Evolutionary conservation across 2,888 invertebrate genomes (phyloP), one percentile per base, ranked within the genome.

Genomic region (Prosapia bicincta): DNA sequence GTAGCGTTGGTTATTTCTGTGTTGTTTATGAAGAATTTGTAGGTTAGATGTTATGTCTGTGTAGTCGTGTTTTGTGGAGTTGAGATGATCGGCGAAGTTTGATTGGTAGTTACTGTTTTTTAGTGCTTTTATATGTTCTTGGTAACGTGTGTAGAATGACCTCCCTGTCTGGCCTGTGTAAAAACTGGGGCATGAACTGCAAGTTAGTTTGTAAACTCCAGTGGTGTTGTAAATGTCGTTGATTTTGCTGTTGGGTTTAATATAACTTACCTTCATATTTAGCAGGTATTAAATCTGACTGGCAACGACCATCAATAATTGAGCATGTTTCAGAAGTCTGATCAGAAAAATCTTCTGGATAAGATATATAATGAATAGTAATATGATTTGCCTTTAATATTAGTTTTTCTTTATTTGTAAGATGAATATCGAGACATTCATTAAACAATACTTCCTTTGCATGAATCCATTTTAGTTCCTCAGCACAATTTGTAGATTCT

Each of bases 231-330:
- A n/a, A n/a, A n/a, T n/a, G n/a, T n/a, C n/a, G n/a, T n/a, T n/a
- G n/a, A n/a, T n/a, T n/a, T n/a, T n/a, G n/a, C n/a, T 30, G 9
- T 30, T 30, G 9, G 9, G 9, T 30, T 6, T 6, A 30, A 30
- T 30, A 30, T 6, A 30, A 26, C 79, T 71, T 83, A 91, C 93
- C 94, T 90, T 95, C 95, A 87, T 95, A 95, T 82, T 90, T 88
- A 9, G 92, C 92, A 65, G 91, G 87, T 74, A 94, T 84, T 72
- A 95, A 86, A 86, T 95, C 95, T 10, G 93, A 92, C 82, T 93
- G 90, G 78, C 87, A 74, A 25, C 69, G 43, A 26, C 78, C 78
- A 43, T 78, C 79, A 6, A 1, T 20, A 20, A 2, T 20, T 20
- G 54, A 38, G 13, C 2, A 9, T 38, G 38, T 7, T 13, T 2